These are phyloP conservation scores for Lasioglossum oenotherae DNA, from an alignment of 2,888 invertebrate genomes.

Conservation along the genomic window DNA sequence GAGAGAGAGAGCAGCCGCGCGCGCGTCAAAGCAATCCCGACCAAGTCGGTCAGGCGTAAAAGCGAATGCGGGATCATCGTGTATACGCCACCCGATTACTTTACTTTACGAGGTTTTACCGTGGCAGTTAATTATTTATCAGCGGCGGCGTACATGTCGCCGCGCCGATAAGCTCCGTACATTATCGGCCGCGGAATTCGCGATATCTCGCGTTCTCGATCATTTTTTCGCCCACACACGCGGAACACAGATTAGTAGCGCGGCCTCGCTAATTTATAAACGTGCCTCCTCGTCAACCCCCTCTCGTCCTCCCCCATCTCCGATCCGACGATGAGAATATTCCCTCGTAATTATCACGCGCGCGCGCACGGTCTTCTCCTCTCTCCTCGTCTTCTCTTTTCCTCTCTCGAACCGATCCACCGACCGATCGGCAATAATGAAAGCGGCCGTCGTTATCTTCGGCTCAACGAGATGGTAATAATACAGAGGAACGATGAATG, in stretches of 20 bases:
- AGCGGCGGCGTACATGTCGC: slow-evolving; percentile 23
- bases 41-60: slow-evolving; percentile 56
- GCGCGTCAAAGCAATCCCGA: slow-evolving; percentile 25
- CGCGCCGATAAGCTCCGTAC: slow-evolving; percentile 35
- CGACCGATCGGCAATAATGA: slow-evolving; percentile 5
- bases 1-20: background rate
- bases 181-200: slow-evolving; percentile 53
- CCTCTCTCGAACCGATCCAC: background rate
- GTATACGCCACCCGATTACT: slow-evolving; percentile 38
- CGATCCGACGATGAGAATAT: slow-evolving; percentile 32
- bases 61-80: slow-evolving; percentile 52
- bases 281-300: slow-evolving; percentile 21
- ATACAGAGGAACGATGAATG: background rate
- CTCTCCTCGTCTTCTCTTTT: background rate
- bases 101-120: slow-evolving; percentile 40
- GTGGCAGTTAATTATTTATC: slow-evolving; percentile 61
- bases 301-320: background rate
- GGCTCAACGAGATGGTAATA: background rate
- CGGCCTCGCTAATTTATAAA: slow-evolving; percentile 35
- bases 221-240: slow-evolving; percentile 38
- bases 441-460: slow-evolving; percentile 8
- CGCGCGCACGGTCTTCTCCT: background rate
- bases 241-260: slow-evolving; percentile 26
- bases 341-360: slow-evolving; percentile 45
- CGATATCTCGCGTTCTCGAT: slow-evolving; percentile 41